A percentile compares a stretch with the other conserved stretches of the same genome.
Evolutionary conservation across 2,797 vertebrate genomes (phyloP).

Genomic region (Champsocephalus esox): DNA sequence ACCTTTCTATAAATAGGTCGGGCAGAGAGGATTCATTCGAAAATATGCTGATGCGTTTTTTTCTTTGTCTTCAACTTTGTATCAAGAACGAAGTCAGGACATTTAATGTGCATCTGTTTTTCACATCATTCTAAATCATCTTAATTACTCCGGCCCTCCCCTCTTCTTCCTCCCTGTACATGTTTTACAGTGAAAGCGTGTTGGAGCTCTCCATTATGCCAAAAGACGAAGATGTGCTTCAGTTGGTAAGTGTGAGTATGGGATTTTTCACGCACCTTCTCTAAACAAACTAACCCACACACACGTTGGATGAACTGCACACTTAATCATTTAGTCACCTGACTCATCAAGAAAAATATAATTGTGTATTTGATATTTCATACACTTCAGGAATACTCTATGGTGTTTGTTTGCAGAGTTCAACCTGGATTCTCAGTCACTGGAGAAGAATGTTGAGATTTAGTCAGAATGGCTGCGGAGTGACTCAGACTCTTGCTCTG

Average conservation of each 20-base stretch:
- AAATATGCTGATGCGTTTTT: background rate
- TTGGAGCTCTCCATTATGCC: slow-evolving; percentile 98
- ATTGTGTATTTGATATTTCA: background rate
- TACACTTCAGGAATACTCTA: slow-evolving; percentile 2
- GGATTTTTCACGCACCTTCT: slow-evolving; percentile 50
- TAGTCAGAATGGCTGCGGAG: slow-evolving; percentile 31
- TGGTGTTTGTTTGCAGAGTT: slow-evolving; percentile 9
- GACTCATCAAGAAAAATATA: background rate
- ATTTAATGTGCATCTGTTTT: background rate
- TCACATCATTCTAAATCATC: slow-evolving; percentile 4
- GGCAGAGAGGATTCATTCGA: no score
- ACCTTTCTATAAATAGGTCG: background rate
- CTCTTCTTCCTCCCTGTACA: background rate
- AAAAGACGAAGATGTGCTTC: slow-evolving; percentile 97
- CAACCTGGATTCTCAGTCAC: slow-evolving; percentile 37
- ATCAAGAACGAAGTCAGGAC: background rate
- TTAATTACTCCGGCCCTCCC: background rate
- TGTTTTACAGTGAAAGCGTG: slow-evolving; percentile 87
- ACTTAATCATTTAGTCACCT: no score
- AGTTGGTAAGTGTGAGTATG: slow-evolving; percentile 91
- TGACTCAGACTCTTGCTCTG: slow-evolving; percentile 67
- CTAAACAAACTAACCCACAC: slow-evolving; percentile 13
- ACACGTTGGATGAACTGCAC: background rate
- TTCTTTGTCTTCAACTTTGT: background rate
- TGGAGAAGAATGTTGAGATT: slow-evolving; percentile 63